A percentile compares a stretch with the other conserved stretches of the same genome.
Evolutionary conservation across 2,113 vertebrate genomes (phyloP).

Genomic region (Telmatochromis brichardi): DNA sequence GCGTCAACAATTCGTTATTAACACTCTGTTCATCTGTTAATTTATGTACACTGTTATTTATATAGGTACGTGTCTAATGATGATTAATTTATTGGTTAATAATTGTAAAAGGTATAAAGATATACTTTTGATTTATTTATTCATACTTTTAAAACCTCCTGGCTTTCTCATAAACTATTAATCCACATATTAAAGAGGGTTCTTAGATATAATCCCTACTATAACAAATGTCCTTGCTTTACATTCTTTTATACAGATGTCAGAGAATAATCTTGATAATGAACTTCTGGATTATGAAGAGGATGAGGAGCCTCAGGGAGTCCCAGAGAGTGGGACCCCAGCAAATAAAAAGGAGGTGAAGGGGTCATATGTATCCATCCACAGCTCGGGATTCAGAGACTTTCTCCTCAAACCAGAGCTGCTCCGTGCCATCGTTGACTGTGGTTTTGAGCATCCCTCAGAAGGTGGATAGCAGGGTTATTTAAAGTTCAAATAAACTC

Average conservation of each 20-base stretch:
- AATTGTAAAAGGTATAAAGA: not conserved
- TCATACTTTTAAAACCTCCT: not conserved
- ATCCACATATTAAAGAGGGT: not conserved
- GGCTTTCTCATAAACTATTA: not conserved
- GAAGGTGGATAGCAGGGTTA: slow-evolving; percentile 66
- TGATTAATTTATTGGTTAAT: not conserved
- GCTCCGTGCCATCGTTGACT: slow-evolving; percentile 83
- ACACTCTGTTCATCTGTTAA: not conserved
- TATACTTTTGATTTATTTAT: not conserved
- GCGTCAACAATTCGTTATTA: not conserved
- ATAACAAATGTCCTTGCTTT: not conserved
- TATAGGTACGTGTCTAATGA: not conserved
- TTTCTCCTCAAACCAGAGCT: slow-evolving; percentile 85
- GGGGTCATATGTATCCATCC: slow-evolving; percentile 85
- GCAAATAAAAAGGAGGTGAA: slow-evolving; percentile 81
- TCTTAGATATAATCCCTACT: not conserved
- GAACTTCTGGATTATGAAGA: slow-evolving; percentile 86
- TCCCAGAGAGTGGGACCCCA: slow-evolving; percentile 61
- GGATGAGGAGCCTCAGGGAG: slow-evolving; percentile 80
- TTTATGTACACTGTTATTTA: not conserved
- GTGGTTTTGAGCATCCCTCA: slow-evolving; percentile 85
- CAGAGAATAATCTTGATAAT: slow-evolving; percentile 80
- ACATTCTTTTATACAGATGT: slow-evolving; percentile 58
- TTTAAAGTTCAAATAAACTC: not conserved
- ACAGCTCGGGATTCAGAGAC: slow-evolving; percentile 86